Percentiles rank a stretch among this genome's conserved stretches.
phyloP scores from a whole-genome alignment of 1,140 invertebrate genomes.

The Ptiloglossa arizonensis region DNA sequence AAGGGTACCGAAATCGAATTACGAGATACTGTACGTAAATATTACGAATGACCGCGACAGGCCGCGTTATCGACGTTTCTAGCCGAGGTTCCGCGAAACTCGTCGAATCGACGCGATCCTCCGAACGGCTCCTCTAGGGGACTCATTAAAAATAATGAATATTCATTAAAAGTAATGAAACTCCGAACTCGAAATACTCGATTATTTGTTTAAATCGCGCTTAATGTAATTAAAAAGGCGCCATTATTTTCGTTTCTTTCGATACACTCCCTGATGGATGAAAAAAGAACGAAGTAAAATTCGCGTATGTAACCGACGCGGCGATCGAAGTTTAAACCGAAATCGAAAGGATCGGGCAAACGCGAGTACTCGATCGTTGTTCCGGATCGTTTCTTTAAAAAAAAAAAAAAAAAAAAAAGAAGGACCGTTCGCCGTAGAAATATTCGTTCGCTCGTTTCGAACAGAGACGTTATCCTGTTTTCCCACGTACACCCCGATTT shows the following conservation, averaged over 20 bases:
- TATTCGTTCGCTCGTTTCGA: neutral
- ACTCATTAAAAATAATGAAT: constrained; percentile 56
- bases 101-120: neutral
- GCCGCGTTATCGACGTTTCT: constrained; percentile 27
- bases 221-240: constrained; percentile 48
- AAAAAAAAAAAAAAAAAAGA: neutral
- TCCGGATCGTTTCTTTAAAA: neutral
- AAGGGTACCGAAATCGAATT: too few relatives aligned
- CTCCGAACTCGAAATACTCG: constrained; percentile 34
- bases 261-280: neutral
- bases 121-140: constrained; percentile 10
- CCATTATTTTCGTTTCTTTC: constrained; percentile 32
- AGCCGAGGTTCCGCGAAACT: constrained; percentile 9
- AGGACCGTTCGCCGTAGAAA: neutral
- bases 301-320: constrained; percentile 14
- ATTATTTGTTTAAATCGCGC: constrained; percentile 54
- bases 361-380: neutral
- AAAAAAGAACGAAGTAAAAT: too few relatives aligned
- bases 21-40: neutral
- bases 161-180: constrained; percentile 54
- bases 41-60: constrained; percentile 5
- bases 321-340: neutral
- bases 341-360: neutral
- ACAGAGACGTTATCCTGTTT: neutral
- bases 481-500: too few relatives aligned